Base-by-base conservation (phyloP, 1,140 invertebrate species). In the Mamestra configurata region DNA sequence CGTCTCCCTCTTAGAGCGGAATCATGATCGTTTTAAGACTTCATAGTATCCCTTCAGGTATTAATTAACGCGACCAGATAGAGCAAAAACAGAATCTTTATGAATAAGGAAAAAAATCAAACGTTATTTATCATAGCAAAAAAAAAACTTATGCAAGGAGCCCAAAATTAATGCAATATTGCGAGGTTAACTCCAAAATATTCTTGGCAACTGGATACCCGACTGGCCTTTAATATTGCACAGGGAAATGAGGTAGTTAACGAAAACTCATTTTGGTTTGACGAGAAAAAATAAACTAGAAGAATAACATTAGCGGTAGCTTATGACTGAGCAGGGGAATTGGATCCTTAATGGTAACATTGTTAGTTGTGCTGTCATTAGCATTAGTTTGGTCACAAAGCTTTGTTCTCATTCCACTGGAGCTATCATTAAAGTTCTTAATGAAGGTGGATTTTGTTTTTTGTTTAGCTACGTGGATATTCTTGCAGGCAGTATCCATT, bases 191-290 rank as follows among this genome's bases (percentile, higher is more conserved):
- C 68, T 71, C 68, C 24, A 71, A 71, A 71, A 53, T 53, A 71
- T 71, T 71, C 68, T 71, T 71, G 68, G 46, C 68, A 71, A 51
- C 43, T 27, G 68, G 68, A 71, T 27, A 49, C 31, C 24, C 24
- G 55, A 24, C 61, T 43, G 35, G 22, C 24, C 46, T 51, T 51
- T 51, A 31, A 71, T 71, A 71, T 71, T 71, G 13, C 46, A 53
- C 8, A 53, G 27, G 68, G 68, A 71, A 71, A 71, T 71, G 68
- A 71, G 68, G 68, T 51, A 71, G 68, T 71, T 71, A 71, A 53
- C 24, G 46, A 53, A 70, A 71, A 53, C 68, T 71, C 68, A 71
- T 71, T 71, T 71, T 53, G 13, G 46, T 71, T 51, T 35, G 46
- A 35, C 68, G 49, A 53, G 27, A 53, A 71, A 71, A 31, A 71